phyloP scores from a whole-genome alignment of 2,888 invertebrate species.

The Hoplodrina blanda region DNA sequence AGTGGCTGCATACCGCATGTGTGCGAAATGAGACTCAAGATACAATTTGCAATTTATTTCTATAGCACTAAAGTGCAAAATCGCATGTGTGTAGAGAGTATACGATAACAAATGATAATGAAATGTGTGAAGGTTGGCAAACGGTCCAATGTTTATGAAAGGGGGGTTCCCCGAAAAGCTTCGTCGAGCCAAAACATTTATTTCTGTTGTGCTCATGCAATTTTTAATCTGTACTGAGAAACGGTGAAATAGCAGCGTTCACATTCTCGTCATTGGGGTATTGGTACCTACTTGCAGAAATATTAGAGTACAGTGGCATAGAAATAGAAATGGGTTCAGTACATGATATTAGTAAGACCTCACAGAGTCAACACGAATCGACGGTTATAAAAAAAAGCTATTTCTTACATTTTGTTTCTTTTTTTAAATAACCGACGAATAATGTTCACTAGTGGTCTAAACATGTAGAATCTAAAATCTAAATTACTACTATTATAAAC shows the following conservation, averaged over 20 bases:
- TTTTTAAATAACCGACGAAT: no score
- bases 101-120: constrained; percentile 50
- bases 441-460: no score
- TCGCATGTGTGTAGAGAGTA: constrained; percentile 23
- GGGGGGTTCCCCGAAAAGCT: constrained; percentile 49
- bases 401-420: no score
- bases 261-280: not conserved
- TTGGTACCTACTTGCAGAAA: not conserved
- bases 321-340: no score
- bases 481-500: no score
- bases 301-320: not conserved
- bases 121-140: constrained; percentile 48
- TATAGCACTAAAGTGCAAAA: constrained; percentile 28
- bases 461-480: no score
- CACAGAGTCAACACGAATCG: no score
- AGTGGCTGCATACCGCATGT: constrained; percentile 12
- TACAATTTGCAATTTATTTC: constrained; percentile 11
- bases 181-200: not conserved
- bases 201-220: constrained; percentile 13
- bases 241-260: not conserved
- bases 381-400: no score
- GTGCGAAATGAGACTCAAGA: constrained; percentile 7
- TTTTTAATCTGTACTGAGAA: constrained; percentile 2
- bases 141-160: constrained; percentile 12
- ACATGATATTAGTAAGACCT: no score